Base-by-base conservation (phyloP, 2,797 vertebrate genomes). In the Acomys russatus region DNA sequence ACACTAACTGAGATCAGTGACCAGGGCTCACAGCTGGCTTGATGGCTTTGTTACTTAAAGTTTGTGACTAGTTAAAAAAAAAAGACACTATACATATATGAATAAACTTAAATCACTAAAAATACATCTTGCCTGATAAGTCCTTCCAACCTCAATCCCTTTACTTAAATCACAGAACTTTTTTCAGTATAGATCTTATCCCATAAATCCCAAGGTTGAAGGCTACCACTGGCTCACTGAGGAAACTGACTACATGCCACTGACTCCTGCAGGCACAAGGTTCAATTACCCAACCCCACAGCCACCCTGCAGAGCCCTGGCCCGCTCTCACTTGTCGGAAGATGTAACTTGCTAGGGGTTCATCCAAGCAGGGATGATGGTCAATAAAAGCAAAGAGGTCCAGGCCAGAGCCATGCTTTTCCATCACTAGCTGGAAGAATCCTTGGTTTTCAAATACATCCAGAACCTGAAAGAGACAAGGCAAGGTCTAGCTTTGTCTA, bases 361-460 rank as follows among this genome's bases (percentile, higher is more conserved):
- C 99, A 7, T 99, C 99, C 95, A 99, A 97, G 96, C 97, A 98
- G 11, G 99, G 99, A 59, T 99, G 99, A 97, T 97, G 98, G 96
- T 99, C 99, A 5, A 99, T 99, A 95, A 99, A 99, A 7, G 99
- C 99, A 76, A 99, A 99, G 91, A 99, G 99, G 98, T 99, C 99
- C 92, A 99, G 97, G 59, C 99, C 99, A 1, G 99, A 99, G 66
- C 99, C 99, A 0, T 99, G 99, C 97, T 99, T 99, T 98, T 99
- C 99, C 99, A 99, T 99, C 94, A 99, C 99, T 96, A 99, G 99
- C 95, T 99, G 99, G 97, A 99, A 99, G 97, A 99, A 99, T 18
- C 84, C 97, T 17, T 99, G 99, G 92, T 99, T 99, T 98, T 99
- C 99, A 98, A 99, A 99, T 20, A 99, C 98, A 95, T 99, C 99